Evolutionary conservation across 2,113 vertebrate species (phyloP), one percentile per base, ranked within the genome.

Genomic region (Sakesphorus luctuosus): DNA sequence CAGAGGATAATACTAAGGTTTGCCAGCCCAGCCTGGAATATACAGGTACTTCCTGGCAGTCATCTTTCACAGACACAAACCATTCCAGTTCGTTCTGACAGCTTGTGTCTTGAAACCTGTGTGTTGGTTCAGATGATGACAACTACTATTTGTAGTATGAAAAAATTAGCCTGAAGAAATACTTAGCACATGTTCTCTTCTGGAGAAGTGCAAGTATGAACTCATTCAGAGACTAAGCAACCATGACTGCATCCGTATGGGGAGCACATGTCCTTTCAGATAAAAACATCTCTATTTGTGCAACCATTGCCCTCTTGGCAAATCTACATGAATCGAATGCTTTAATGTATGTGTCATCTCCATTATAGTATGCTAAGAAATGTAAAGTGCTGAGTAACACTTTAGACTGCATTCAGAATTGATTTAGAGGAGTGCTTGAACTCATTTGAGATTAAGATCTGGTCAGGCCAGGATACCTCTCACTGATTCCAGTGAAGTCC

Each of bases 161-260:
- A 87, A 82, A 90, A 87, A 90, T 17, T 47, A 82, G 74, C 85
- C 78, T 7, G 33, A 74, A 92, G 74, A 77, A 94, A 90, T 81
- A 71, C 35, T 90, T 72, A 75, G 66, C 66, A 79, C 56, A 43
- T 63, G 58, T 7, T 87, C 31, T 67, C 35, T 82, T 82, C 85
- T 82, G 35, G 33, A 87, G 72, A 74, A 84, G n/a, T 36, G 46
- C 38, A 69, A 36, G 47, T 29, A 65, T 65, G 62, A 93, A 85
- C 71, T 84, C 61, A 25, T 71, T 72, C 38, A 79, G 74, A 87
- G 78, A 59, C 56, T 75, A 90, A 90, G 75, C 52, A 90, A 50
- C 62, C 35, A 63, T 33, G 85, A 90, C 47, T 4, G 2, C 33
- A 46, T 55, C 78, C 17, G 0, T 89, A 81, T 63, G 82, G 69